phyloP scores from a whole-genome alignment of 2,113 vertebrate species.

The Heterochromis multidens region DNA sequence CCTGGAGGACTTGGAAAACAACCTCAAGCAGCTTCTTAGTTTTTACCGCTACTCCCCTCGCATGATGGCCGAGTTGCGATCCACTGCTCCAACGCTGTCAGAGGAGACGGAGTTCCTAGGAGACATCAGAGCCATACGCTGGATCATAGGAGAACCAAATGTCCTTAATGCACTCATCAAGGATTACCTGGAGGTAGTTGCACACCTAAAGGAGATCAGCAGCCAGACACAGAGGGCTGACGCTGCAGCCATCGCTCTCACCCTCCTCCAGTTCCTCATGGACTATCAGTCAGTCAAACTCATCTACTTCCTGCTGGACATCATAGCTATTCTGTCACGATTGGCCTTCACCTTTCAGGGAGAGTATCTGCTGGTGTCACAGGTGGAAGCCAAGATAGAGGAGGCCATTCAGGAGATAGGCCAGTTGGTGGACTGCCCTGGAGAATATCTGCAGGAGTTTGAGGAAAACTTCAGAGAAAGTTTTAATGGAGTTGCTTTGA shows the following conservation, averaged over 20 bases:
- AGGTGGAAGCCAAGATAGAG: constrained; percentile 88
- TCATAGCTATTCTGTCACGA: constrained; percentile 89
- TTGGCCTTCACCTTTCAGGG: constrained; percentile 92
- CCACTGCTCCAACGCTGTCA: constrained; percentile 86
- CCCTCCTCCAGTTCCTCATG: constrained; percentile 93
- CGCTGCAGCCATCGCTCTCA: constrained; percentile 89
- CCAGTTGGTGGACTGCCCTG: constrained; percentile 85
- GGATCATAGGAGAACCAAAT: constrained; percentile 95
- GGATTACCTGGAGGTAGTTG: constrained; percentile 93
- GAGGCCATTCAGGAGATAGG: constrained; percentile 94
- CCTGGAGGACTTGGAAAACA: constrained; percentile 94
- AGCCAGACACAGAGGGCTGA: constrained; percentile 91
- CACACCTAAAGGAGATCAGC: constrained; percentile 92
- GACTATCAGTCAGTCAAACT: constrained; percentile 96
- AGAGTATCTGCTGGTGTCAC: constrained; percentile 88
- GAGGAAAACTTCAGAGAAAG: constrained; percentile 94
- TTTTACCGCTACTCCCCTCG: constrained; percentile 95
- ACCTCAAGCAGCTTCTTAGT: constrained; percentile 92
- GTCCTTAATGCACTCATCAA: constrained; percentile 96
- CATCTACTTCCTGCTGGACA: constrained; percentile 93
- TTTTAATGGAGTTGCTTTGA: constrained; percentile 91
- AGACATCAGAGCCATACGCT: constrained; percentile 89
- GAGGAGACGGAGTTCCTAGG: constrained; percentile 94
- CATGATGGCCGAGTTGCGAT: constrained; percentile 88
- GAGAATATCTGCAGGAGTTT: constrained; percentile 94